phyloP scores from a whole-genome alignment of 2,888 invertebrate species.

The Allolobophora icterica region DNA sequence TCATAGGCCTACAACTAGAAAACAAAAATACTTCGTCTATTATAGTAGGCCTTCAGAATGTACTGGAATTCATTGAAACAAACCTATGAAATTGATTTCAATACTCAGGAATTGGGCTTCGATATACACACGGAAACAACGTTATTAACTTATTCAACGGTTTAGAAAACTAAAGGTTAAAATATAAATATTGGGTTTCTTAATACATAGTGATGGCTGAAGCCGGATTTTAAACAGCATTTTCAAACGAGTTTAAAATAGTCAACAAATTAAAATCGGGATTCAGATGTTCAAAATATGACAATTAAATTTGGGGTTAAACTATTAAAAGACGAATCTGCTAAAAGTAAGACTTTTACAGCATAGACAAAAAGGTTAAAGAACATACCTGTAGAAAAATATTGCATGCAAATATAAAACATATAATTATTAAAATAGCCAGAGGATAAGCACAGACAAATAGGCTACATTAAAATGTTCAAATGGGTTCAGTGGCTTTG shows the following conservation, averaged over 20 bases:
- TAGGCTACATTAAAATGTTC: background rate
- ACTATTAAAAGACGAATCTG: background rate
- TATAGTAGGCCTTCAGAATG: background rate
- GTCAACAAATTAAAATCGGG: background rate
- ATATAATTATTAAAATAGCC: background rate
- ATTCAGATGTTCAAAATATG: background rate
- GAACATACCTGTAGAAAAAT: background rate
- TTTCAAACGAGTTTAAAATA: background rate
- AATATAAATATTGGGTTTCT: background rate
- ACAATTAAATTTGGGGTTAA: background rate
- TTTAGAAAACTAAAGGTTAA: background rate
- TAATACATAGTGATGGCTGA: background rate
- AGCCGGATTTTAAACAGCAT: background rate
- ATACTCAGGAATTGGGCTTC: background rate
- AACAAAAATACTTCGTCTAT: background rate
- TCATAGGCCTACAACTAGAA: no score
- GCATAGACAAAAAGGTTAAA: background rate
- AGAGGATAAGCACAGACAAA: background rate
- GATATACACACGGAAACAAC: background rate
- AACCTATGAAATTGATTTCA: background rate
- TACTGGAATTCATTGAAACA: background rate
- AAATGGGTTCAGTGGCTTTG: background rate
- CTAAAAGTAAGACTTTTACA: background rate
- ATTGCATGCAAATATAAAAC: background rate
- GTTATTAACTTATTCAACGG: no score